phyloP scores from a whole-genome alignment of 1,140 invertebrate species.

The Solenopsis invicta region DNA sequence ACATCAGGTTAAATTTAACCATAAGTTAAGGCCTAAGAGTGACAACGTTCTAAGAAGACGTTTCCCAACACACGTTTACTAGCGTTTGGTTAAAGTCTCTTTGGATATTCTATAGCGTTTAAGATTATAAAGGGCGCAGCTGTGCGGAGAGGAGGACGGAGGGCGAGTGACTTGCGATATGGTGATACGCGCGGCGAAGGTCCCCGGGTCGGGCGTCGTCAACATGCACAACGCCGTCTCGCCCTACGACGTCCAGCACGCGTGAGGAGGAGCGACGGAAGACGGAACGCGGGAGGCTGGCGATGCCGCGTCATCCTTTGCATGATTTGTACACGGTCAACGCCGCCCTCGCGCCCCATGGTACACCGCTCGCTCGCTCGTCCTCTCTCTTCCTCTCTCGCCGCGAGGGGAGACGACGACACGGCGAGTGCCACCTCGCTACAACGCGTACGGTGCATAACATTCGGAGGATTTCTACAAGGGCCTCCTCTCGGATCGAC shows the following conservation, averaged over 20 bases:
- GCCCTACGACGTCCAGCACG: constrained; percentile 65
- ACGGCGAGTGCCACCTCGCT: constrained; percentile 51
- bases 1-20: no score
- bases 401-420: neutral
- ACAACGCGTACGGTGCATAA: constrained; percentile 61
- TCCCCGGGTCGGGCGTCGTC: constrained; percentile 70
- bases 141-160: constrained; percentile 45
- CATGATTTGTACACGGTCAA: constrained; percentile 85
- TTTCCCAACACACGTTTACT: neutral
- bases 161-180: constrained; percentile 83
- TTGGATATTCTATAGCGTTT: constrained; percentile 16
- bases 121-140: constrained; percentile 40
- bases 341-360: constrained; percentile 80
- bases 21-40: no score
- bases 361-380: constrained; percentile 46
- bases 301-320: constrained; percentile 83
- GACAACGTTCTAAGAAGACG: no score
- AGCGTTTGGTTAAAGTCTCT: constrained; percentile 8
- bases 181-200: constrained; percentile 77
- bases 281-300: constrained; percentile 62
- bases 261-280: constrained; percentile 47
- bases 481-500: neutral
- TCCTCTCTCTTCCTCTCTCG: constrained; percentile 14
- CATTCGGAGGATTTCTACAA: constrained; percentile 80
- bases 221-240: constrained; percentile 77